Evolutionary conservation across 2,797 vertebrate species (phyloP), one percentile per base, ranked within the genome.

Genomic region (Dendrocincla tyrannina): DNA sequence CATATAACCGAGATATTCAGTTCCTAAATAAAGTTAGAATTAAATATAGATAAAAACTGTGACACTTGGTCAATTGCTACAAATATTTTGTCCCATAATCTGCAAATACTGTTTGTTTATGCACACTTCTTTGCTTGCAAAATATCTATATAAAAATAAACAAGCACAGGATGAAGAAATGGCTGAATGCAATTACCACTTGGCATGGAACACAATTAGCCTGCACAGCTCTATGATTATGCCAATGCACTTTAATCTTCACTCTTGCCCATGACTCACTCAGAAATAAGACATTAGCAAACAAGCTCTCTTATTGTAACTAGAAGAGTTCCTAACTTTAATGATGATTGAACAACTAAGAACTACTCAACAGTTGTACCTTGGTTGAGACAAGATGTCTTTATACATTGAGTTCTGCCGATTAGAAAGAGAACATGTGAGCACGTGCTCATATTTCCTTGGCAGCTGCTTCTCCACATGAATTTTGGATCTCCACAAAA

Each of bases 401-500:
- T 99, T 98, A 4, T 98, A 99, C 88, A 99, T 96, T 55, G 96
- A 98, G 94, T 98, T 99, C 96, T 99, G 99, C 42, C 98, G 95
- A 52, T 94, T 97, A 19, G 99, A 99, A 15, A 99, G 98, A 53
- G 98, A 97, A 60, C 99, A 99, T 81, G 98, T 99, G 7, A 99
- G 96, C 85, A 99, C 98, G 35, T 99, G 99, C 93, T 99, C 98
- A 0, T 98, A 99, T 91, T 99, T 99, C 97, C 98, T 99, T 9
- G 98, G 98, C 53, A 99, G 97, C 92, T 99, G 98, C 95, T 99
- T 99, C 91, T 99, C 99, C 72, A 99, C 98, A 1, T 99, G 98
- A 80, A 98, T 98, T 96, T 99, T 99, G 46, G 98, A 98, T 82
- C 98, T 98, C 75, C 98, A 97, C 98, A 99, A 96, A 86, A 99